Evolutionary conservation across 2,888 invertebrate genomes (phyloP), one percentile per base, ranked within the genome.

Genomic region (Drosophila kuntzei): DNA sequence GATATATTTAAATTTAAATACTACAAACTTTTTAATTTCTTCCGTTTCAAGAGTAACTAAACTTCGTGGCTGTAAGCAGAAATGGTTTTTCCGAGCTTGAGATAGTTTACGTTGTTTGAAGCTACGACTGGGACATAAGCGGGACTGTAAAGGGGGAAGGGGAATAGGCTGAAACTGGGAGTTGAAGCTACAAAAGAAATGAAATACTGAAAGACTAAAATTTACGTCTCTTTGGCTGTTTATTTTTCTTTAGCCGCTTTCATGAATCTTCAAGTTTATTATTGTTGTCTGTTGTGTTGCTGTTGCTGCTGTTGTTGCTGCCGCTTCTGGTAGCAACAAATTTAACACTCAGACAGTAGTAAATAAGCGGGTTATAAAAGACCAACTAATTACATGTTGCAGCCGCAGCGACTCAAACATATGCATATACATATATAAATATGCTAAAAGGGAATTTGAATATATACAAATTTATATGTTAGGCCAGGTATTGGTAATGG

Each of bases 361-460:
- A 80, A 74, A 79, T 65, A 77, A 80, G 71, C 82, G 54, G 67
- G 77, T 64, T 71, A 74, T 79, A 80, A 82, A 85, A 80, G 80
- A 60, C 51, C 88, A 90, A 84, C 90, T 90, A 90, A 90, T 90
- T 90, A 90, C 90, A 88, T 88, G 73, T 66, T 80, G 76, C 72
- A 80, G 75, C 70, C 76, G 47, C 66, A 66, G 46, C 58, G 64
- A 61, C n/a, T 46, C 64, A 67, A 41, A 60, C 46, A 64, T 69
- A 27, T 12, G 55, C 50, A 64, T 68, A 22, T 22, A 64, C 66
- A 22, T 22, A 62, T 68, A 27, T 12, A 55, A 46, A 64, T 68
- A 66, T 67, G 76, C 50, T 68, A 53, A 72, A 71, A 55, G 16
- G 3, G 59, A 53, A 75, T 69, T 83, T 75, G 49, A 69, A 84